Conservation (phyloP, 1,140 invertebrate genomes). For the Zaprionus nigranus region DNA sequence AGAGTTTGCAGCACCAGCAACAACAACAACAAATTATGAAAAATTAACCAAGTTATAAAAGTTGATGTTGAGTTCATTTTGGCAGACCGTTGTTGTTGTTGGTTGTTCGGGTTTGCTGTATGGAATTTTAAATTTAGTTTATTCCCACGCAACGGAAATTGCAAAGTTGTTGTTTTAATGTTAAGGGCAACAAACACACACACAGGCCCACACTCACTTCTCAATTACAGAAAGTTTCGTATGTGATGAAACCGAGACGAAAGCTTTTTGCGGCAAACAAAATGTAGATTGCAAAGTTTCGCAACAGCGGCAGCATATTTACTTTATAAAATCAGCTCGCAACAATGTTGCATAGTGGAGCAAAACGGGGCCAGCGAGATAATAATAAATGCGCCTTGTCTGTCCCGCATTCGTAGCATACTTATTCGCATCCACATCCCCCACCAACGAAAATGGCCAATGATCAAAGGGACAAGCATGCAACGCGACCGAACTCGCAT, state of each 20-base stretch:
- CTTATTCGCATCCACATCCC: neutral
- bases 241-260: constrained; percentile 12
- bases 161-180: constrained; percentile 51
- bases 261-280: constrained; percentile 26
- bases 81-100: constrained; percentile 25
- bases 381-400: constrained; percentile 34
- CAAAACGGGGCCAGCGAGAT: constrained; percentile 3
- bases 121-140: constrained; percentile 75
- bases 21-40: constrained; percentile 77
- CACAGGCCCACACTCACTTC: constrained; percentile 16
- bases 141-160: constrained; percentile 63
- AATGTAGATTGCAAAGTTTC: constrained; percentile 74
- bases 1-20: constrained; percentile 61
- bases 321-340: constrained; percentile 9
- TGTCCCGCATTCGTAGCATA: constrained; percentile 17
- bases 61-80: constrained; percentile 65
- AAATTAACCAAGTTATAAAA: constrained; percentile 83
- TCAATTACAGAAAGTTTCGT: constrained; percentile 36
- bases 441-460: neutral
- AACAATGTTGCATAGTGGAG: constrained; percentile 22
- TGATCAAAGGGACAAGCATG: neutral
- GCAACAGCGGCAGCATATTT: neutral
- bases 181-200: constrained; percentile 5
- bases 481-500: neutral
- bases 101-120: constrained; percentile 22